Base-by-base conservation (phyloP, 2,113 vertebrate species). In the Xiphias gladius region DNA sequence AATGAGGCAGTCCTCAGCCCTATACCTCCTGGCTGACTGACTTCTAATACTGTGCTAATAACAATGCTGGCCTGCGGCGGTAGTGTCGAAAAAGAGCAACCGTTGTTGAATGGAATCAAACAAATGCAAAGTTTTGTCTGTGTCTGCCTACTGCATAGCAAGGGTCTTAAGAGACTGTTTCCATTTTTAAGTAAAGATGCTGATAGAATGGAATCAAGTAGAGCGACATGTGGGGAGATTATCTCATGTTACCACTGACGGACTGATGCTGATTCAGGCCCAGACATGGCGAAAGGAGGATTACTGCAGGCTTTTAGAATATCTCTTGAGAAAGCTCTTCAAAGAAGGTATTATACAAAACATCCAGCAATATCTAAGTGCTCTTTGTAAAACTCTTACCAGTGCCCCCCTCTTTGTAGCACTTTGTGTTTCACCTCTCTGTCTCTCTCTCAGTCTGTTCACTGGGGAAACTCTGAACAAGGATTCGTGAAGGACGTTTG, bases 331-430 rank as follows among this genome's bases (percentile, higher is more conserved):
- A 79, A 87, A 86, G 77, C 76, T 86, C 78, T 93, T 94, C 86
- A 93, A 94, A 93, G 82, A 84, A 30, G 71, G 88, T 72, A 82
- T 93, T 90, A 92, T 78, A 83, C 88, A 85, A 93, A 91, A 93
- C 90, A 92, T 84, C 81, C 88, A 77, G 64, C 82, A 81, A 92
- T 88, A 89, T 92, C 86, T 86, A 86, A 91, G 82, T 76, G 80
- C 73, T 90, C 89, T 94, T 92, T 93, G 88, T 93, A 85, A 89
- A 84, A 87, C 90, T 89, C 89, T 92, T 89, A 91, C 57, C 70
- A 66, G 58, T 84, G 88, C 79, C 85, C 87, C 88, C 83, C 80
- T 79, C 80, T 84, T 91, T 91, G 84, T 87, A 89, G 81, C 72
- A n/a, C 58, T 87, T 88, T 88, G 82, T 81, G 65, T 62, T 82